phyloP scores from a whole-genome alignment of 2,888 invertebrate genomes.

The Suillia variegata region DNA sequence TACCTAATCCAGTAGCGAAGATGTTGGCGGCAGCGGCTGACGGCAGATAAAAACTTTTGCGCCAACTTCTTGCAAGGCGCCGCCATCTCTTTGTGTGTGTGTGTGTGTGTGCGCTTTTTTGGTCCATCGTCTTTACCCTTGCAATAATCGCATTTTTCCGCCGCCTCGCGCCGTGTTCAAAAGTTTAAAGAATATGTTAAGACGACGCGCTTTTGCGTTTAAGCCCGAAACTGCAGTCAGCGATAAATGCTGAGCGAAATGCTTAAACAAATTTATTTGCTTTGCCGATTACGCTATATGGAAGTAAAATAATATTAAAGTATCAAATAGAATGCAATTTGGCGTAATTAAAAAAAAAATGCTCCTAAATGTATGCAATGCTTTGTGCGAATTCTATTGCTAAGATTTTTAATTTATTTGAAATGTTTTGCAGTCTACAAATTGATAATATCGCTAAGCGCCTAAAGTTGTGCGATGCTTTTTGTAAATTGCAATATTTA shows the following conservation, averaged over 20 bases:
- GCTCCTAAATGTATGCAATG: neutral
- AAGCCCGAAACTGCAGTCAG: conserved; percentile 18
- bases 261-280: conserved; percentile 20
- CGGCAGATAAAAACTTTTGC: conserved; percentile 23
- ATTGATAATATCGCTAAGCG: too few relatives aligned
- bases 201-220: conserved; percentile 8
- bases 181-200: conserved; percentile 18
- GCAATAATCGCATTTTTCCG: conserved; percentile 15
- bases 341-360: conserved; percentile 18
- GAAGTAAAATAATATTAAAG: too few relatives aligned
- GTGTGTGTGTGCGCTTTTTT: too few relatives aligned
- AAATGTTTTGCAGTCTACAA: neutral
- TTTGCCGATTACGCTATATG: conserved; percentile 29
- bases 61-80: conserved; percentile 19
- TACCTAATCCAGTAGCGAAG: conserved; percentile 7
- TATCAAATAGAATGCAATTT: conserved; percentile 14
- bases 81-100: neutral
- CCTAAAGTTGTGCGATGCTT: too few relatives aligned
- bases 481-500: too few relatives aligned
- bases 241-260: conserved; percentile 29
- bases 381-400: neutral
- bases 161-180: neutral
- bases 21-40: too few relatives aligned
- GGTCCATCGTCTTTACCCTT: neutral
- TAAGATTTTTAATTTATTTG: neutral